Evolutionary conservation across 2,113 vertebrate species (phyloP).

Genomic region (Maccullochella peelii): DNA sequence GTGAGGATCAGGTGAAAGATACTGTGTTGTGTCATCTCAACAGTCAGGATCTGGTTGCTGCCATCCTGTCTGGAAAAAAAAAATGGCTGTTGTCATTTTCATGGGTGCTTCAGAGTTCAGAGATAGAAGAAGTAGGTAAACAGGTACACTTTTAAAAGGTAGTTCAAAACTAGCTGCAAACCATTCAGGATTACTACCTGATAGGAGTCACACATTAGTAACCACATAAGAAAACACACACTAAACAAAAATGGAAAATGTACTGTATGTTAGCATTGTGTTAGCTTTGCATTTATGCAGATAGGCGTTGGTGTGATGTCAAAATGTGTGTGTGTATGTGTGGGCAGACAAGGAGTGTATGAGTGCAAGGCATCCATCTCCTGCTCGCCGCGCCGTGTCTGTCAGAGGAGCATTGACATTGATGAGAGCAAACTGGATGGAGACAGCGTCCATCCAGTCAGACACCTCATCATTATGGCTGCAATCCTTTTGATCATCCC

Average conservation of each 20-base stretch:
- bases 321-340: slow-evolving; percentile 26
- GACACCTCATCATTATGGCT: slow-evolving; percentile 71
- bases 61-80: slow-evolving; percentile 20
- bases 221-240: background rate
- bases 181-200: background rate
- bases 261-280: background rate
- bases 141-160: background rate
- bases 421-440: slow-evolving; percentile 81
- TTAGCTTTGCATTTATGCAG: background rate
- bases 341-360: slow-evolving; percentile 45
- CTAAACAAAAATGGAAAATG: background rate
- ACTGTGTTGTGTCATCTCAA: slow-evolving; percentile 68
- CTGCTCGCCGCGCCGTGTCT: slow-evolving; percentile 35
- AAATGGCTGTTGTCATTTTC: slow-evolving; percentile 25
- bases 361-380: slow-evolving; percentile 53
- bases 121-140: background rate
- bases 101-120: slow-evolving; percentile 25
- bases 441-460: slow-evolving; percentile 70
- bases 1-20: slow-evolving; percentile 60
- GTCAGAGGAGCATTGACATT: slow-evolving; percentile 68
- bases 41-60: slow-evolving; percentile 59
- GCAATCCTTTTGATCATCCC: slow-evolving; percentile 78
- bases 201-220: background rate
- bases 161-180: background rate
- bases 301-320: slow-evolving; percentile 22